These are phyloP conservation scores for Megathymus violae DNA, from an alignment of 1,140 invertebrate species.

Conservation along the genomic window DNA sequence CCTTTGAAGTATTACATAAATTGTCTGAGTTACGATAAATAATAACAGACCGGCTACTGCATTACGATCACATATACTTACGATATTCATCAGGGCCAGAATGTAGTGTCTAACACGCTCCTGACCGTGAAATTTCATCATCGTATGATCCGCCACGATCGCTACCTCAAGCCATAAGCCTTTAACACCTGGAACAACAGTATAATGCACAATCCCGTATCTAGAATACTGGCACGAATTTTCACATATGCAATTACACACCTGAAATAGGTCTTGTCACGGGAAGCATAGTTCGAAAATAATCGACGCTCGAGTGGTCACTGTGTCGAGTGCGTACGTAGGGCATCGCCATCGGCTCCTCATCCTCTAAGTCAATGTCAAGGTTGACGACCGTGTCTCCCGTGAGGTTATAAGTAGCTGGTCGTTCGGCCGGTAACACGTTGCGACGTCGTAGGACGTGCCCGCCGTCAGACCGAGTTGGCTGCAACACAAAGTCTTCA, in stretches of 20 bases:
- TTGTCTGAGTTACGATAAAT: conserved; percentile 52
- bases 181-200: conserved; percentile 69
- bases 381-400: conserved; percentile 71
- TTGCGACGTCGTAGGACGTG: conserved; percentile 71
- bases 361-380: conserved; percentile 71
- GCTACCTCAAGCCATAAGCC: conserved; percentile 88
- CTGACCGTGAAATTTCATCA: conserved; percentile 88
- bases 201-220: conserved; percentile 42
- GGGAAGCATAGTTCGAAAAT: conserved; percentile 55
- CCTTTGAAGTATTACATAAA: conserved; percentile 83
- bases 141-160: conserved; percentile 88
- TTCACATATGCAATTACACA: conserved; percentile 56
- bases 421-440: conserved; percentile 58
- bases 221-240: conserved; percentile 27
- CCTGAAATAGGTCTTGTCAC: conserved; percentile 71
- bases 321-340: conserved; percentile 57
- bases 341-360: conserved; percentile 45
- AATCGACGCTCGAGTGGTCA: conserved; percentile 52
- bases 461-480: conserved; percentile 48
- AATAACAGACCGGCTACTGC: conserved; percentile 45
- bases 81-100: conserved; percentile 90
- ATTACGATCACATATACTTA: conserved; percentile 76
- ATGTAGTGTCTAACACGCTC: conserved; percentile 88
- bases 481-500: conserved; percentile 71
- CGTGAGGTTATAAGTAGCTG: conserved; percentile 67